These are phyloP conservation scores for Brachionus rubens DNA, from an alignment of 1,140 invertebrate species.

Conservation along the genomic window DNA sequence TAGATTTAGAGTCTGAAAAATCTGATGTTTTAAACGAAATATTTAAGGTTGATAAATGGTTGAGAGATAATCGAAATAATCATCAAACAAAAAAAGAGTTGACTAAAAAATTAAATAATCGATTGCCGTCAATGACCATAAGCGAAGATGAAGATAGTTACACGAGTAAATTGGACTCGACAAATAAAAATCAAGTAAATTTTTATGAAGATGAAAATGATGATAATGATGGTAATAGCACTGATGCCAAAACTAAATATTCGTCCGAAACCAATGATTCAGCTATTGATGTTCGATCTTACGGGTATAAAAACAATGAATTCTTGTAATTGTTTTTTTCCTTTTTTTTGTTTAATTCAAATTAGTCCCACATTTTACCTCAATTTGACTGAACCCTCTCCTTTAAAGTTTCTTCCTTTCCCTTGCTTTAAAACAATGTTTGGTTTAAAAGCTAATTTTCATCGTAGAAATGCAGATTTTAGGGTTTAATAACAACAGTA, in stretches of 20 bases:
- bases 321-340: not conserved
- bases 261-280: constrained; percentile 12
- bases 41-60: constrained; percentile 19
- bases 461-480: too few species aligned
- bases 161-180: not conserved
- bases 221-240: not conserved
- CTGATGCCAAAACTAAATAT: not conserved
- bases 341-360: not conserved
- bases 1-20: not conserved
- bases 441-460: too few species aligned
- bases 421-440: too few species aligned
- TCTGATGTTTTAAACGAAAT: constrained; percentile 29
- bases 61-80: constrained; percentile 9
- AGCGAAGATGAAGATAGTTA: constrained; percentile 31
- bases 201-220: constrained; percentile 21
- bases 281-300: constrained; percentile 26
- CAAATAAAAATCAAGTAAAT: not conserved
- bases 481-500: too few species aligned
- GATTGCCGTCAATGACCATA: constrained; percentile 2
- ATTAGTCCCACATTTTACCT: not conserved
- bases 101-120: not conserved
- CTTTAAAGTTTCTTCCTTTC: too few species aligned
- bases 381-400: too few species aligned
- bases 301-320: not conserved
- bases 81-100: not conserved